These are phyloP conservation scores for Temnothorax curvispinosus DNA, from an alignment of 1,140 invertebrate species.

Conservation along the genomic window DNA sequence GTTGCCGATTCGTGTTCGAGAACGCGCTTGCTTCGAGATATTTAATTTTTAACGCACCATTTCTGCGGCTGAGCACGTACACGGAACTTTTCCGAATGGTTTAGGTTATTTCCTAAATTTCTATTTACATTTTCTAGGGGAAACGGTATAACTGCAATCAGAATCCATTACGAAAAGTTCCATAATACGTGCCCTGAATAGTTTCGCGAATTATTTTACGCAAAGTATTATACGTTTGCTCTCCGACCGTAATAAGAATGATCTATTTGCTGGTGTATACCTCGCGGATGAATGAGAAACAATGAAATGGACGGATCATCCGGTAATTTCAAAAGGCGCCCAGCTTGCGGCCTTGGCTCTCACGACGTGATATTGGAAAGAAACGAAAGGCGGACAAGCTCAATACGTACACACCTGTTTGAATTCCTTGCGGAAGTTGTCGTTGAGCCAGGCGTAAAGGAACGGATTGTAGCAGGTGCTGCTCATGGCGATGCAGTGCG, in stretches of 20 bases:
- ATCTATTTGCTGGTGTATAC: background rate
- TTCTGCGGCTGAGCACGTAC: too few relatives aligned
- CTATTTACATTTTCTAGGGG: too few relatives aligned
- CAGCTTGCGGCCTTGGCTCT: background rate
- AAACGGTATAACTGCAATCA: too few relatives aligned
- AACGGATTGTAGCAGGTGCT: constrained; percentile 98
- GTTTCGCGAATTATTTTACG: background rate
- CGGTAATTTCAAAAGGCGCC: background rate
- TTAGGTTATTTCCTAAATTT: too few relatives aligned
- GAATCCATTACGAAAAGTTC: too few relatives aligned
- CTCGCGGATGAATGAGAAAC: background rate
- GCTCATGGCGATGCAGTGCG: constrained; percentile 97
- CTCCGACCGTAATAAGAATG: constrained; percentile 10
- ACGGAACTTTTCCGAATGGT: too few relatives aligned
- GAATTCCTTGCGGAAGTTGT: constrained; percentile 99
- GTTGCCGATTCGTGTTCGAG: background rate
- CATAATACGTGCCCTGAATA: too few relatives aligned
- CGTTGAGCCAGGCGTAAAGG: constrained; percentile 99
- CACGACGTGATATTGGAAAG: background rate
- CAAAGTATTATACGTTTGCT: background rate
- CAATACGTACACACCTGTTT: constrained; percentile 88
- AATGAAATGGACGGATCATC: background rate
- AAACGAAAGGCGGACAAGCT: background rate
- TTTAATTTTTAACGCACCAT: background rate
- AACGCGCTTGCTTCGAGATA: background rate